Percentiles rank a stretch among this genome's conserved stretches.
These are phyloP conservation scores for Cherax destructor DNA, from an alignment of 1,140 invertebrate species.

Conservation along the genomic window DNA sequence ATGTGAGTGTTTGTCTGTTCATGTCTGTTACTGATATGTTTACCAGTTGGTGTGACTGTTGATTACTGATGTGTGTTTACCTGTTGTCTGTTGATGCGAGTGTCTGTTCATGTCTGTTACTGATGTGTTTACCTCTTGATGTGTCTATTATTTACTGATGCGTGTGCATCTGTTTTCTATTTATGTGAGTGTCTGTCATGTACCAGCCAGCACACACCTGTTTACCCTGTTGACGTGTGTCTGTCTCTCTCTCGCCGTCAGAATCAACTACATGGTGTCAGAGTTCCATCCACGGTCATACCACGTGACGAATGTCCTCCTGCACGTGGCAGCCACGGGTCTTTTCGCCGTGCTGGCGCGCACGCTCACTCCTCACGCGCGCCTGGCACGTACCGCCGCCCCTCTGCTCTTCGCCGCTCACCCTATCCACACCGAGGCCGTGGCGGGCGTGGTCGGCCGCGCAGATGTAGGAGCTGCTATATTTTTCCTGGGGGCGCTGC, in stretches of 20 bases:
- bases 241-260: constrained; percentile 76
- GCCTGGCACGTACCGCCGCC: constrained; percentile 83
- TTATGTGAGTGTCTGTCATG: too few species aligned
- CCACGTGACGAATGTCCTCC: constrained; percentile 83
- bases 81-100: too few species aligned
- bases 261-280: constrained; percentile 81
- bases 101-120: too few species aligned
- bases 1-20: too few species aligned
- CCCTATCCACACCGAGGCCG: constrained; percentile 90
- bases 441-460: constrained; percentile 95
- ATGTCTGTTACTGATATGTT: too few species aligned
- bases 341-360: constrained; percentile 81
- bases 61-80: too few species aligned
- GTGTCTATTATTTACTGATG: too few species aligned
- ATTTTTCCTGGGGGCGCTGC: constrained; percentile 85
- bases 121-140: too few species aligned
- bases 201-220: too few species aligned
- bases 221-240: too few species aligned
- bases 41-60: too few species aligned
- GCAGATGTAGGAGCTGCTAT: constrained; percentile 91
- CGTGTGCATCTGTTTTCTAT: too few species aligned
- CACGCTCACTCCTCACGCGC: constrained; percentile 82
- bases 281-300: constrained; percentile 82
- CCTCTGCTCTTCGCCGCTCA: constrained; percentile 92
- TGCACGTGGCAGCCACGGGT: constrained; percentile 82